Evolutionary conservation across 2,797 vertebrate genomes (phyloP).

Genomic region (Denticeps clupeoides): DNA sequence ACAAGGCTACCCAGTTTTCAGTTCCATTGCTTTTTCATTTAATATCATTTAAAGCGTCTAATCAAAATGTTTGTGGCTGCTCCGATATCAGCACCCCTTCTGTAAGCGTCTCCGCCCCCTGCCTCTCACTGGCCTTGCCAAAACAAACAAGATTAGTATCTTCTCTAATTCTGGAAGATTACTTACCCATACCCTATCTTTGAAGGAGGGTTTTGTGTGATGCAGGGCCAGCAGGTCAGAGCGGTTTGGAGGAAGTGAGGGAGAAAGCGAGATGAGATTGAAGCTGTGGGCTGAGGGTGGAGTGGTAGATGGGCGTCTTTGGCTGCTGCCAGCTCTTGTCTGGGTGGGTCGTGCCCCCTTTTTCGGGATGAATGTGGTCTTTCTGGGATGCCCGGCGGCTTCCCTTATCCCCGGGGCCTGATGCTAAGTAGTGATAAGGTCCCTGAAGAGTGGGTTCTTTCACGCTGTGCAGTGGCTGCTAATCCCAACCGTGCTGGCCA

Average conservation of each 20-base stretch:
- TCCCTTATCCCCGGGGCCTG: slow-evolving; percentile 16
- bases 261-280: slow-evolving; percentile 2
- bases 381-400: slow-evolving; percentile 17
- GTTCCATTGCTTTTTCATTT: not conserved
- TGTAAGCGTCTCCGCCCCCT: too few species aligned
- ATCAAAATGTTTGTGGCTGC: slow-evolving; percentile 18
- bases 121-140: too few species aligned
- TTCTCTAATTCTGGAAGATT: slow-evolving; percentile 8
- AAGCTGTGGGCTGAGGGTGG: slow-evolving; percentile 4
- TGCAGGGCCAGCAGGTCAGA: not conserved
- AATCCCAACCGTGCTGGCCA: slow-evolving; percentile 37
- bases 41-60: not conserved
- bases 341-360: slow-evolving; percentile 1
- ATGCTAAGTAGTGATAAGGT: slow-evolving; percentile 32
- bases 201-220: not conserved
- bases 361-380: slow-evolving; percentile 30
- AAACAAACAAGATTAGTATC: not conserved
- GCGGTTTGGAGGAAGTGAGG: slow-evolving; percentile 7
- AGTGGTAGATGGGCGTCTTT: not conserved
- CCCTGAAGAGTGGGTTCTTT: slow-evolving; percentile 42
- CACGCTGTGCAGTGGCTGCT: slow-evolving; percentile 29
- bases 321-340: too few species aligned
- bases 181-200: not conserved
- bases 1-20: too few species aligned
- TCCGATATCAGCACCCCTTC: too few species aligned